Evolutionary conservation across 2,888 invertebrate genomes (phyloP).

Genomic region (Leucoptera coffeella): DNA sequence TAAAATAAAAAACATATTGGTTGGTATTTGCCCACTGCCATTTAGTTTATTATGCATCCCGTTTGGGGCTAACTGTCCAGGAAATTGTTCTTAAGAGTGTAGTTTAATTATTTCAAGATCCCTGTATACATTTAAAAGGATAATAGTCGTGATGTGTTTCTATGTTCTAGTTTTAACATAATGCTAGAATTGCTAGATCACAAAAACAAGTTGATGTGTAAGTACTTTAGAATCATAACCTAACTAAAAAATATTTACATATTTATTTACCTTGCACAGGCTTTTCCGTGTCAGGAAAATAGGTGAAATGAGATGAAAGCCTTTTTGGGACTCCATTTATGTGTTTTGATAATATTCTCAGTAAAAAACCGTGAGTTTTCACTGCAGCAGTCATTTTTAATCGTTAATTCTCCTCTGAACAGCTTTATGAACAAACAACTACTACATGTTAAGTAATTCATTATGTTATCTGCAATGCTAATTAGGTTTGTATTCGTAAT

Average conservation of each 20-base stretch:
- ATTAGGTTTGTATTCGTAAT: conserved; percentile 15
- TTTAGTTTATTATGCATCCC: too few relatives aligned
- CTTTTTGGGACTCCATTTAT: conserved; percentile 22
- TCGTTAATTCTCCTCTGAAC: too few relatives aligned
- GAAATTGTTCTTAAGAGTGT: too few relatives aligned
- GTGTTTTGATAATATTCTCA: conserved; percentile 22
- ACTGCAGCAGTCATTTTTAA: conserved; percentile 25
- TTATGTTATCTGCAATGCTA: conserved; percentile 41
- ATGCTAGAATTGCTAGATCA: too few relatives aligned
- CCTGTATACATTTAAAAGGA: too few relatives aligned
- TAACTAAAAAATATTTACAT: not conserved
- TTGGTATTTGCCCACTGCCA: too few relatives aligned
- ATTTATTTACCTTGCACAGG: conserved; percentile 36
- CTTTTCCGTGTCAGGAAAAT: conserved; percentile 47
- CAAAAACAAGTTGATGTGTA: not conserved
- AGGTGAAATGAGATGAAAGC: conserved; percentile 55
- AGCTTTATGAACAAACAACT: too few relatives aligned
- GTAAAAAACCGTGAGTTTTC: conserved; percentile 15
- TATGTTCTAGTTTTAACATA: too few relatives aligned
- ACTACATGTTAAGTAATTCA: conserved; percentile 23
- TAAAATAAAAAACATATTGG: too few relatives aligned
- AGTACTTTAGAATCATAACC: not conserved
- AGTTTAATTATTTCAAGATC: too few relatives aligned
- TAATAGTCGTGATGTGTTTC: too few relatives aligned
- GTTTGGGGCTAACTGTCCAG: too few relatives aligned